Evolutionary conservation across 2,797 vertebrate genomes (phyloP), one percentile per base, ranked within the genome.

Genomic region (Dryobates pubescens): DNA sequence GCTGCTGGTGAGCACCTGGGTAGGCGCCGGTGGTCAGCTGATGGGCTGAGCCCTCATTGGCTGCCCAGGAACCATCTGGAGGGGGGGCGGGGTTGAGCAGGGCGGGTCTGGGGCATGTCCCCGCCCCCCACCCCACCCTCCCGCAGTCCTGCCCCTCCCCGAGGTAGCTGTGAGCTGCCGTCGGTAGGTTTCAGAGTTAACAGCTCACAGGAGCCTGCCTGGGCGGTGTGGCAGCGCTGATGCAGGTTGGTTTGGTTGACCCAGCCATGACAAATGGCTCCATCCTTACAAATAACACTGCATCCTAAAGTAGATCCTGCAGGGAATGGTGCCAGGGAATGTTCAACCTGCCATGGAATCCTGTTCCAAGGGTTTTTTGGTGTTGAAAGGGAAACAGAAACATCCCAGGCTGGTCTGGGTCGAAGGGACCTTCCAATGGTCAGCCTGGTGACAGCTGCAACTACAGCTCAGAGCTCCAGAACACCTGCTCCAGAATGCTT

Each of bases 11-110:
- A 96, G 97, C 97, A 97, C 97, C 98, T 97, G 97, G 97, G 97
- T 97, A 97, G 96, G 97, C 96, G 95, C 95, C 91, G 75, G 77
- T 85, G 94, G 96, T 98, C 98, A 98, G 97, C 97, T 97, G 97
- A 97, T 76, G 96, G 92, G 89, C 94, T 57, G 92, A 43, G 63
- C 57, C 8, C 64, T 34, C 84, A 98, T 98, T 98, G 98, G 98
- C 91, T 74, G 95, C 88, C 24, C 54, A 11, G 15, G 32, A 80
- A 34, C 82, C 76, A 34, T 49, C 82, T 47, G 12, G 49, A 18
- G 27, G 38, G 38, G 61, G 17, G 77, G 64, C 58, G 72, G 41
- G n/a, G 53, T 18, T 4, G 5, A 38, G 59, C 3, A 22, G 32
- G 30, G 57, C 30, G 57, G 18, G n/a, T n/a, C 36, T 34, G 19